Conservation (phyloP, 37 sponge, comb jelly and placozoan species). For the Dysidea cf. avara region DNA sequence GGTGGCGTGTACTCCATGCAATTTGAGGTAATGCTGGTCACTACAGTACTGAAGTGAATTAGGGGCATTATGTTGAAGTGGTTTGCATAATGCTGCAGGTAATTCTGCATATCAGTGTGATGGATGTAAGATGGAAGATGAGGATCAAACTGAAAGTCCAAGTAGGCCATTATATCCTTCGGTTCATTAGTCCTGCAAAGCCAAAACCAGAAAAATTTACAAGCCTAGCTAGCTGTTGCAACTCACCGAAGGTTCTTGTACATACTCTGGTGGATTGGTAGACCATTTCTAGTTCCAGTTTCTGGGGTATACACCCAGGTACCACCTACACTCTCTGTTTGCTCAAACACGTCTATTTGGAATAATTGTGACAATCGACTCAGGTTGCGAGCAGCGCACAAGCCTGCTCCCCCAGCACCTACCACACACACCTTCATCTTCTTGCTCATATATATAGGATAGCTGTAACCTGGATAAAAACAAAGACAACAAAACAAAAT, state of each 20-base stretch:
- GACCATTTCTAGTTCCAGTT: conserved; percentile 11
- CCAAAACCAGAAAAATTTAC: too few relatives aligned
- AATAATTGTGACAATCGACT: conserved; percentile 2
- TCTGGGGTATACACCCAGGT: conserved; percentile 57
- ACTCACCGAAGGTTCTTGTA: too few relatives aligned
- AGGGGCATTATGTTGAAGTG: conserved; percentile 40
- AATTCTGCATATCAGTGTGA: conserved; percentile 54
- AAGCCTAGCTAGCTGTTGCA: too few relatives aligned
- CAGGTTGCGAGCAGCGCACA: conserved; percentile 47
- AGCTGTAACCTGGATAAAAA: too few relatives aligned
- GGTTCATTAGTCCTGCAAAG: conserved; percentile 69
- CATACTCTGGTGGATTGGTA: conserved; percentile 15
- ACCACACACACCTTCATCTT: conserved; percentile 54
- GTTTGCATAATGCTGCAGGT: conserved; percentile 51
- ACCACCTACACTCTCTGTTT: conserved; percentile 43
- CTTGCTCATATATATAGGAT: too few relatives aligned
- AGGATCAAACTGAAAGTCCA: too few relatives aligned
- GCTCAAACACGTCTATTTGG: conserved; percentile 46
- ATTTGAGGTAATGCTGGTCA: too few relatives aligned
- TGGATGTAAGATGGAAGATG: conserved; percentile 57
- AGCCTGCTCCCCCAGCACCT: conserved; percentile 68
- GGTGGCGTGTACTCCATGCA: too few relatives aligned
- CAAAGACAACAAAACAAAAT: too few relatives aligned
- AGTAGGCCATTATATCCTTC: conserved; percentile 76
- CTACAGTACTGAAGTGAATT: conserved; percentile 48